Evolutionary conservation across 2,888 invertebrate species (phyloP), one percentile per base, ranked within the genome.

Genomic region (Cephus pulcher): DNA sequence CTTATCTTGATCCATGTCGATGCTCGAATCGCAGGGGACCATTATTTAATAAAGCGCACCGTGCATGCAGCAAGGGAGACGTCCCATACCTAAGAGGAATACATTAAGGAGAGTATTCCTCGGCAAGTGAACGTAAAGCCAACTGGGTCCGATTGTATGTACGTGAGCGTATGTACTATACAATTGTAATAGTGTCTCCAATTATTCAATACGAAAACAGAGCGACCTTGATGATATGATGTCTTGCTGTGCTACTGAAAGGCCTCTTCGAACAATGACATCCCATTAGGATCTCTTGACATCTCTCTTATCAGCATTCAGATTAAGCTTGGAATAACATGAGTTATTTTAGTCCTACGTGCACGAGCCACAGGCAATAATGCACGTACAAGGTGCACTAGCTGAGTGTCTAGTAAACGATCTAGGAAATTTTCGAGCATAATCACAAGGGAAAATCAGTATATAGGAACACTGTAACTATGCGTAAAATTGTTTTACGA

Each of bases 231-330:
- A 85, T 83, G 23, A 56, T 56, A 23, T 9, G 56, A 56, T 56
- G 56, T 56, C 56, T 86, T 56, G 56, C 56, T 56, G 56, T 23
- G 56, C 56, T 23, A 56, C 56, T 56, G 15, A 23, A 56, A 56
- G 85, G 83, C 86, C 86, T 89, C 87, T 84, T 79, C 81, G 83
- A 88, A 86, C 87, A 85, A 87, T 87, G 82, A 86, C 81, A 84
- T 81, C 79, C 85, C 81, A 86, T 87, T 87, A 86, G 68, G 79
- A 79, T 83, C 82, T 83, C 81, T 84, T 74, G 69, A 32, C 69
- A 33, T 33, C 35, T 76, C 76, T 71, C 30, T 71, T 30, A 73
- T 30, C 76, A 70, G 71, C 40, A 74, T 34, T 75, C 30, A 12
- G 34, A 73, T 68, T 35, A 77, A 40, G 74, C 78, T 76, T 77